These are phyloP conservation scores for Venturia canescens DNA, from an alignment of 1,140 invertebrate genomes.

Conservation along the genomic window DNA sequence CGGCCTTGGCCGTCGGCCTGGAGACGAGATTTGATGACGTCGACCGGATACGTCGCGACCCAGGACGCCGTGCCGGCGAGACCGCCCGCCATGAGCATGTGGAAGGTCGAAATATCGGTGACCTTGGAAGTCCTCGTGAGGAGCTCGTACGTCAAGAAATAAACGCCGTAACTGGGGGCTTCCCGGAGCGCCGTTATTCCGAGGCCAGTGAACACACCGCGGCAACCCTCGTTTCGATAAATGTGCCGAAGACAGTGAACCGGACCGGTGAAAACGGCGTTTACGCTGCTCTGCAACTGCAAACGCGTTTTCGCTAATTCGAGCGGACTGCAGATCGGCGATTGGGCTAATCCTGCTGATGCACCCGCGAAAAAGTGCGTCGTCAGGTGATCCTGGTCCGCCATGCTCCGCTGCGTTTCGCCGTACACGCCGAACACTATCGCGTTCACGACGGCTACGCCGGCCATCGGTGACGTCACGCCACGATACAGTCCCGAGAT, in stretches of 20 bases:
- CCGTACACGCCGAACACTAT: slow-evolving; percentile 95
- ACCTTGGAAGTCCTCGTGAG: slow-evolving; percentile 59
- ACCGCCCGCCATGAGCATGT: slow-evolving; percentile 88
- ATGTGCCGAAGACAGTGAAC: slow-evolving; percentile 83
- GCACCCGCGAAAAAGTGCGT: slow-evolving; percentile 86
- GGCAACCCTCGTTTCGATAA: slow-evolving; percentile 80
- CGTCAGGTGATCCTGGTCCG: slow-evolving; percentile 80
- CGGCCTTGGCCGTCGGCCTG: slow-evolving; percentile 83
- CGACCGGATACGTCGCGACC: slow-evolving; percentile 91
- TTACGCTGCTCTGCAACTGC: slow-evolving; percentile 78
- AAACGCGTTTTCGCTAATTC: slow-evolving; percentile 92
- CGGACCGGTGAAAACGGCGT: slow-evolving; percentile 76
- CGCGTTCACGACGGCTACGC: slow-evolving; percentile 91
- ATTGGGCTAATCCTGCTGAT: slow-evolving; percentile 86
- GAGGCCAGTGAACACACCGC: slow-evolving; percentile 86
- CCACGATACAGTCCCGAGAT: slow-evolving; percentile 86
- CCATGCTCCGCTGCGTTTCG: slow-evolving; percentile 81
- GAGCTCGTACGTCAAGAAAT: slow-evolving; percentile 78
- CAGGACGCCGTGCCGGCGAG: slow-evolving; percentile 90
- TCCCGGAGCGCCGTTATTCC: slow-evolving; percentile 86
- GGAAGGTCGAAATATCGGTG: slow-evolving; percentile 73
- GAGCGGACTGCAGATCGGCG: slow-evolving; percentile 89
- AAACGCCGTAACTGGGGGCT: slow-evolving; percentile 84
- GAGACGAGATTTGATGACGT: slow-evolving; percentile 92
- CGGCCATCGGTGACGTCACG: slow-evolving; percentile 90